A percentile compares a stretch with the other conserved stretches of the same genome.
These are phyloP conservation scores for Laothoe populi DNA, from an alignment of 2,888 invertebrate species.

Conservation along the genomic window DNA sequence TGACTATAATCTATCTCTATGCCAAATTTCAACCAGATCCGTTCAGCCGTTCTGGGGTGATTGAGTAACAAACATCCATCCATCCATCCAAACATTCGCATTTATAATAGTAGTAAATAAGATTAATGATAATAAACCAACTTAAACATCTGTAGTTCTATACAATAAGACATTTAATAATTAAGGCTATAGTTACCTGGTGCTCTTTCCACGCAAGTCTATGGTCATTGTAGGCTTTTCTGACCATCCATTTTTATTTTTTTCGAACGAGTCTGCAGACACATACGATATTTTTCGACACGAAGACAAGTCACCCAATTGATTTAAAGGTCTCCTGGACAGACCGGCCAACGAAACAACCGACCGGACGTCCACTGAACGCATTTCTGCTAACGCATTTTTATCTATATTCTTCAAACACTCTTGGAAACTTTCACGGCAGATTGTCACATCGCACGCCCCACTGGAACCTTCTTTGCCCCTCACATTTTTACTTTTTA, in stretches of 20 bases:
- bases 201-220: slow-evolving; percentile 51
- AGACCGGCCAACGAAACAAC: slow-evolving; percentile 52
- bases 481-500: slow-evolving; percentile 67
- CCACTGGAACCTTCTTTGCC: slow-evolving; percentile 56
- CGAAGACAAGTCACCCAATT: slow-evolving; percentile 51
- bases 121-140: background rate
- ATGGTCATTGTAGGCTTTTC: slow-evolving; percentile 55
- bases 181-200: slow-evolving; percentile 41
- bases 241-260: slow-evolving; percentile 73
- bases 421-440: slow-evolving; percentile 72
- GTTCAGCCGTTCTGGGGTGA: no score
- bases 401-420: slow-evolving; percentile 73
- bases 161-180: background rate
- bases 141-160: background rate
- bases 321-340: slow-evolving; percentile 42
- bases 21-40: no score
- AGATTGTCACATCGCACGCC: slow-evolving; percentile 63
- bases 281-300: slow-evolving; percentile 66
- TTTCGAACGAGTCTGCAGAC: slow-evolving; percentile 70
- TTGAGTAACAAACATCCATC: no score
- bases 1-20: no score
- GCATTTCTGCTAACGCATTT: slow-evolving; percentile 72
- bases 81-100: no score
- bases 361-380: slow-evolving; percentile 59
- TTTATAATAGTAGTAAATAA: no score